Evolutionary conservation across 2,113 vertebrate species (phyloP), one percentile per base, ranked within the genome.

Genomic region (Pagrus major): DNA sequence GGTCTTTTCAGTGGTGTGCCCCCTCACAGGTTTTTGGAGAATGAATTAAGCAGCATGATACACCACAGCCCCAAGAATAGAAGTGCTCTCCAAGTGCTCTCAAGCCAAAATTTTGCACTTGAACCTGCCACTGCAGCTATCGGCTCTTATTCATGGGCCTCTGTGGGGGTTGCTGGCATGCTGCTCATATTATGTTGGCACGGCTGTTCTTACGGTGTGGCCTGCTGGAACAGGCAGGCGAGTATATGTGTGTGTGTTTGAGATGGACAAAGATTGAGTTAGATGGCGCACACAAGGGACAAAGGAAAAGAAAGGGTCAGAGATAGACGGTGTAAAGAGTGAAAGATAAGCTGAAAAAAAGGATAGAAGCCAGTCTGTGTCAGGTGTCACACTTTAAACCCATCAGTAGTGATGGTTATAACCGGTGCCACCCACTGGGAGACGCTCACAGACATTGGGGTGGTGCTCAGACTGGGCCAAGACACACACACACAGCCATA

Each of bases 111-210:
- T 82, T 60, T 86, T 83, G 60, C 67, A 76, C 76, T 90, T 90
- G 71, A 90, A 83, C 71, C 74, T 70, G 80, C 67, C 77, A 65
- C 76, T 68, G 63, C 80, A 67, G 66, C 78, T 81, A 86, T 87
- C 70, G 61, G 86, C 77, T 84, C 84, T 82, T 81, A 78, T 86
- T 90, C 81, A 83, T 41, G 80, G 78, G 23, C 44, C 80, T 86
- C 84, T 72, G 74, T 76, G 78, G 83, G 83, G 64, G 54, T 73
- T 58, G 39, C 54, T 91, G 86, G 81, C 87, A 81, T 86, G 74
- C 83, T 86, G 85, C 72, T 87, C 69, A 61, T 78, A 69, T 86
- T 81, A 77, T 89, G 80, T 88, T 81, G 70, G 75, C 81, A 71
- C 54, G 31, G 70, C 75, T 86, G 72, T 79, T 84, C 47, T 59